Conservation (phyloP, 2,113 vertebrate genomes). For the Chinchilla lanigera region DNA sequence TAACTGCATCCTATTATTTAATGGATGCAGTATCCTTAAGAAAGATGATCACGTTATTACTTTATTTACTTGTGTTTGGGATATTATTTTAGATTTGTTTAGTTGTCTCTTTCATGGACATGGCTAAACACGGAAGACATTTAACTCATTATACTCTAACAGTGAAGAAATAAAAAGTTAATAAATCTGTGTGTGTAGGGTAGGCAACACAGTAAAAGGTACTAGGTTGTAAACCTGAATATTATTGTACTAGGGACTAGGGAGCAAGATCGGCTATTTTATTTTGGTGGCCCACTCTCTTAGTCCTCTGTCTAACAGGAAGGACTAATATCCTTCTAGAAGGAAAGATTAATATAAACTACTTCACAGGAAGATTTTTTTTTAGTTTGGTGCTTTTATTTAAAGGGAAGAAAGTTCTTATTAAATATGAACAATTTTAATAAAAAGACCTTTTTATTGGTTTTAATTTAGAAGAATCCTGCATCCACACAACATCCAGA, state of each 20-base stretch:
- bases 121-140: not conserved
- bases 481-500: not conserved
- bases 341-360: not conserved
- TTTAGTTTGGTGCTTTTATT: not conserved
- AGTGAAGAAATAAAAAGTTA: not conserved
- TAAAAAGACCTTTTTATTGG: not conserved
- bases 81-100: not conserved
- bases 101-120: not conserved
- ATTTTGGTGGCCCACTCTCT: not conserved
- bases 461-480: not conserved
- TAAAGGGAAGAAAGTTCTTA: not conserved
- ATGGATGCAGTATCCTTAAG: not conserved
- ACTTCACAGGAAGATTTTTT: not conserved
- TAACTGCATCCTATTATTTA: not conserved
- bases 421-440: constrained; percentile 50
- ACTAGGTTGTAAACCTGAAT: not conserved
- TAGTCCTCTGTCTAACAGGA: not conserved
- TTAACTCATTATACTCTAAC: not conserved
- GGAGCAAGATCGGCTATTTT: not conserved
- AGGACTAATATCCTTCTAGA: not conserved
- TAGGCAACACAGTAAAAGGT: not conserved
- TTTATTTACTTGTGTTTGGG: not conserved
- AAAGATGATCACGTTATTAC: not conserved
- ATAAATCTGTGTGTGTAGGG: not conserved
- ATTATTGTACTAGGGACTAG: not conserved